Percentiles rank a stretch among this genome's conserved stretches.
phyloP scores from a whole-genome alignment of 2,797 vertebrate species.

The Carduelis carduelis region DNA sequence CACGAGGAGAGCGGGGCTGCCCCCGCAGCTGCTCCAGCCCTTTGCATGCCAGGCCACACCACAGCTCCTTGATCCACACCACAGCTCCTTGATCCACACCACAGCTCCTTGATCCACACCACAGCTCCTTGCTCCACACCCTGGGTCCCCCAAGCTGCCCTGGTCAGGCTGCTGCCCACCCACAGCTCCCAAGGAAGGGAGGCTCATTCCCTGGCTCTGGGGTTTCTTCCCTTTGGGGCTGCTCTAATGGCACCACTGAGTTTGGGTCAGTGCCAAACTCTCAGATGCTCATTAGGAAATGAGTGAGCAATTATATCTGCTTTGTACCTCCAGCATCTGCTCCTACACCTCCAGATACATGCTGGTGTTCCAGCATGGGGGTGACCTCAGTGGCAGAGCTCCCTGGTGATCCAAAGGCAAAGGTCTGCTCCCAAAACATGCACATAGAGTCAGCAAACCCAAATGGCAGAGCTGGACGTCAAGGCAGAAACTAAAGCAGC shows the following conservation, averaged over 20 bases:
- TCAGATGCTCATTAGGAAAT: neutral
- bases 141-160: fast-evolving
- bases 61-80: fast-evolving
- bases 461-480: neutral
- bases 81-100: fast-evolving
- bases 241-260: neutral
- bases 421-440: neutral
- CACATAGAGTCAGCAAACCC: neutral
- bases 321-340: neutral
- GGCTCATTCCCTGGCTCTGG: neutral
- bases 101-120: fast-evolving
- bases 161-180: neutral
- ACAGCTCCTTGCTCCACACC: fast-evolving
- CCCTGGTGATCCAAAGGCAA: neutral
- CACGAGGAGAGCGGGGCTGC: fast-evolving
- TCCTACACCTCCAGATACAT: fast-evolving
- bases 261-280: neutral
- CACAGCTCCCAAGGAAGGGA: neutral
- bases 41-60: fast-evolving
- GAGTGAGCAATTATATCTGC: neutral
- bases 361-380: neutral
- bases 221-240: neutral
- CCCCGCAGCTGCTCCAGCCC: neutral
- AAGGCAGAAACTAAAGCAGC: neutral
- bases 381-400: neutral